Conservation (phyloP, 2,797 vertebrate species). For the Eulemur albifrons region DNA sequence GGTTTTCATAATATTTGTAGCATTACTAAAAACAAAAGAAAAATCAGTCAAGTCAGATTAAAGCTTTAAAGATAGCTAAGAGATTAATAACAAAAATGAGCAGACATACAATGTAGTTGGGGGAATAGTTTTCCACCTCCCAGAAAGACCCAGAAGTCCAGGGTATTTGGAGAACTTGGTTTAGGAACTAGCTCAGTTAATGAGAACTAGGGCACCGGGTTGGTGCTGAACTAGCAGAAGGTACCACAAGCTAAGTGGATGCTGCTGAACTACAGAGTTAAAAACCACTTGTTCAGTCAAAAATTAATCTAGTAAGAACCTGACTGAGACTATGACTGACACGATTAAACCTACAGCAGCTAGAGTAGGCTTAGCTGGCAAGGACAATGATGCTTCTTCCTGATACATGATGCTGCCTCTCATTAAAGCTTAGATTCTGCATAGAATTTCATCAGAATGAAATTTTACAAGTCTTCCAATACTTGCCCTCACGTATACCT, state of each 20-base stretch:
- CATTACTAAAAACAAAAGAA: not conserved
- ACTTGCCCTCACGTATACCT: too few relatives aligned
- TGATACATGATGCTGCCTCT: rapidly evolving
- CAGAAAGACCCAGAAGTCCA: not conserved
- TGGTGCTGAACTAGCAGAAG: not conserved
- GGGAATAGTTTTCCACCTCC: not conserved
- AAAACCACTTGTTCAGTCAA: not conserved
- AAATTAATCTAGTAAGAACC: not conserved
- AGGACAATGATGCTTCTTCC: not conserved
- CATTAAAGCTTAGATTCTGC: not conserved
- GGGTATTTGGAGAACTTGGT: not conserved
- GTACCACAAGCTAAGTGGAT: too few relatives aligned
- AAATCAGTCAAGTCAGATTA: not conserved
- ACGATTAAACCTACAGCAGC: too few relatives aligned
- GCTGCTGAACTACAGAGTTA: not conserved
- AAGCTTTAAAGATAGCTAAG: not conserved
- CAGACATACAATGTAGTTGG: not conserved
- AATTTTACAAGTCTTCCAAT: not conserved
- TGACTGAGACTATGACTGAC: too few relatives aligned
- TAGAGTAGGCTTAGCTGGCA: not conserved
- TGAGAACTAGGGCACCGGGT: too few relatives aligned
- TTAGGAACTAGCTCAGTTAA: not conserved
- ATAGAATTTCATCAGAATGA: not conserved
- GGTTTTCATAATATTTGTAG: not conserved
- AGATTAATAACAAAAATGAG: not conserved